Percentiles rank a stretch among this genome's conserved stretches.
These are phyloP conservation scores for Sciurus vulgaris DNA, from an alignment of 2,797 vertebrate genomes.

Conservation along the genomic window DNA sequence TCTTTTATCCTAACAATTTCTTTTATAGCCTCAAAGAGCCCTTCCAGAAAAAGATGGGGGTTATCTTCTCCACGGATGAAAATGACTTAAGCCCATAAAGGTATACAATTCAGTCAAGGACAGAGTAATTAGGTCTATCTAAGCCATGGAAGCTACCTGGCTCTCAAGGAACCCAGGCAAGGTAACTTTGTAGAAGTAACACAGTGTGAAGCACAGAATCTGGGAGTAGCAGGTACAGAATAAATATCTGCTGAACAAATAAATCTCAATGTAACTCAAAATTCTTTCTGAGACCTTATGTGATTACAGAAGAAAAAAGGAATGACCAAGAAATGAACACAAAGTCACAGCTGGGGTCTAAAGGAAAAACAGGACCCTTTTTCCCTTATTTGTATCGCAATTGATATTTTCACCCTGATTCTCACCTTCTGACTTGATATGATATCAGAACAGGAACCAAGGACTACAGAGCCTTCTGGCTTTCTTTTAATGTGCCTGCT, in stretches of 20 bases:
- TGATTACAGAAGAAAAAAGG: constrained; percentile 28
- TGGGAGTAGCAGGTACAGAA: background rate
- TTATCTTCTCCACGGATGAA: background rate
- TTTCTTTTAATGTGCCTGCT: background rate
- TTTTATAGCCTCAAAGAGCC: background rate
- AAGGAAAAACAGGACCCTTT: background rate
- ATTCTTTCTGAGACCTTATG: background rate
- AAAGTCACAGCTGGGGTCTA: background rate
- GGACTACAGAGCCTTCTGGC: background rate
- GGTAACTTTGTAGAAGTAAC: background rate
- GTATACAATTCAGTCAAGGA: background rate
- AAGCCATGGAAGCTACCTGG: background rate
- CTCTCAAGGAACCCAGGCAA: background rate
- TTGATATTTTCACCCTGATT: background rate
- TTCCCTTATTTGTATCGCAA: background rate
- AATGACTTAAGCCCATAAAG: background rate
- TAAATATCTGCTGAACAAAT: constrained; percentile 17
- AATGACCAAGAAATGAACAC: background rate
- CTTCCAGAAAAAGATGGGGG: constrained; percentile 32
- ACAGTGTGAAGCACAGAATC: background rate
- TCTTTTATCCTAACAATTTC: background rate
- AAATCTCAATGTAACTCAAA: background rate
- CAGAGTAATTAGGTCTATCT: background rate
- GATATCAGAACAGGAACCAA: background rate
- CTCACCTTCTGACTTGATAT: background rate